Evolutionary conservation across 2,888 invertebrate species (phyloP), one percentile per base, ranked within the genome.

Genomic region (Macaria liturata): DNA sequence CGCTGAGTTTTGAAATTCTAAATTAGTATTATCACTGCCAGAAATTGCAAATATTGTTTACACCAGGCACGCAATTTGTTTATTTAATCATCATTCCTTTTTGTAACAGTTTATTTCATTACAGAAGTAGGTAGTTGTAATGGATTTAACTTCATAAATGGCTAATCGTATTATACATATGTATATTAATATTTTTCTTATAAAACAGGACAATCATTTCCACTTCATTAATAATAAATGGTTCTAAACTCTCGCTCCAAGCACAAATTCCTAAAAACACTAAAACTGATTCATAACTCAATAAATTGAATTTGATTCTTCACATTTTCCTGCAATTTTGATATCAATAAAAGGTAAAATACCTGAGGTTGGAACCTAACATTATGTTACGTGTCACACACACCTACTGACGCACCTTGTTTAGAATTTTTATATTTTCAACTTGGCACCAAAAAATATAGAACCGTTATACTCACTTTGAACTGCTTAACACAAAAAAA

Each of bases 341-440:
- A 34, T 49, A 57, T 54, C 55, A 52, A 57, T 57, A 58, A 62
- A 50, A 62, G 57, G 60, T 57, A 46, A 61, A 61, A 59, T 59
- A 63, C 56, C 65, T 56, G 46, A 39, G 42, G 7, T 44, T 20
- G 44, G 42, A 46, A 43, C 49, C 44, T 45, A 50, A 50, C 7
- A 34, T 37, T 31, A 55, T 50, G 45, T 30, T 51, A 44, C 46
- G 43, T 52, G 46, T 54, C 58, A 63, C 39, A 46, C 46, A 32
- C 58, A 44, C 20, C 49, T 44, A 46, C 54, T 58, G 49, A 54
- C 43, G 46, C 58, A 58, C 58, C 32, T 49, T 42, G 5, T 49
- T 43, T 43, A 49, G 30, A 39, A 51, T 39, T 47, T 20, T 9
- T 53, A 37, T 37, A 6, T 4, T 37, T 6, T 37, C 34, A 37